Evolutionary conservation across 2,113 vertebrate genomes (phyloP), one percentile per base, ranked within the genome.

Genomic region (Scartelaos histophorus): DNA sequence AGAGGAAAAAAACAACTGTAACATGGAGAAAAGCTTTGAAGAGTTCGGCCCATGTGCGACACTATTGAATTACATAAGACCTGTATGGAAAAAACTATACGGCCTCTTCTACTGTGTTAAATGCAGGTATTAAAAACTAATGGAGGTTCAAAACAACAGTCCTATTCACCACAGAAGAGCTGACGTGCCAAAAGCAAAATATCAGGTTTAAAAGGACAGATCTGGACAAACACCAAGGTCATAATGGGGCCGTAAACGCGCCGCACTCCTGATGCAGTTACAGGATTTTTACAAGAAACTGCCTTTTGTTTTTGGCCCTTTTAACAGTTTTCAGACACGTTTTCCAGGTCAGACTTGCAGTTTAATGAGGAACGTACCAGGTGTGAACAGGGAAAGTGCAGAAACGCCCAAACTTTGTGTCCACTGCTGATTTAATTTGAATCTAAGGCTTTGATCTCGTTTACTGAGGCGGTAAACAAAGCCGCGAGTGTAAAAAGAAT

Each of bases 171-270:
- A 84, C 88, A 88, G 82, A 75, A 81, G 76, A 73, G 71, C 72
- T 89, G 89, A 88, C 76, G 86, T 62, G 67, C 71, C 69, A 24
- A 3, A 45, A 66, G 35, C 53, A 73, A 84, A 87, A 87, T 81
- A 79, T 87, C 70, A 73, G 82, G 85, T 81, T 79, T 78, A 78
- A 86, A 84, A 53, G 69, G 75, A 46, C 77, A 58, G 79, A 85
- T 70, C 24, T 79, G 76, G 79, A 83, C 56, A 61, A 47, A 78
- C 69, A 82, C 53, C 75, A 79, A 53, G 72, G 76, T 69, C 45
- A 79, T 80, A 84, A 82, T 82, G 76, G 76, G 81, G 56, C 61
- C 62, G 54, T 22, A 7, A 56, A 46, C 15, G 84, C 34, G 11
- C 19, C 12, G 43, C 19, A 11, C 17, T 65, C 74, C 72, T 53